Base-by-base conservation (phyloP, 2,797 vertebrate genomes). In the Karalla daura region DNA sequence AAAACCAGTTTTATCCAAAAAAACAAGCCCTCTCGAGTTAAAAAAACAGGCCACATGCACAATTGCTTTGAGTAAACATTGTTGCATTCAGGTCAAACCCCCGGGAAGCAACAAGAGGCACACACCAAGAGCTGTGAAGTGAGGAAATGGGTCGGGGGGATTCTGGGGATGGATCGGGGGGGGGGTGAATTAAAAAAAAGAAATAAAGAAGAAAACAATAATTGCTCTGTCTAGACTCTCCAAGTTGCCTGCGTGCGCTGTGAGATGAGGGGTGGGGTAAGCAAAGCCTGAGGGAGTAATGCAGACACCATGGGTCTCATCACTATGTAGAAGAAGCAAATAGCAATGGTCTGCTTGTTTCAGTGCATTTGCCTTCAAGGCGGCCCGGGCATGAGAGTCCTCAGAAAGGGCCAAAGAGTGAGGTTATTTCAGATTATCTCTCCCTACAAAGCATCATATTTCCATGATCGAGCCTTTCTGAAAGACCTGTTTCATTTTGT, bases 161-260 rank as follows among this genome's bases (percentile, higher is more conserved):
- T 28, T 11, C 7, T 12, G 12, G 1, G 33, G n/a, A n/a, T n/a
- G n/a, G n/a, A n/a, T n/a, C n/a, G n/a, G 5, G 15, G 2, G 28
- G 28, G 28, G 1, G 28, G 2, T 30, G 28, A 30, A 15, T 37
- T 2, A 49, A 25, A 13, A 27, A n/a, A 5, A 49, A 1, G 4
- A 55, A 70, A 55, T 32, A 11, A 25, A 63, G n/a, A 49, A 8
- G n/a, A 70, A 69, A 81, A 88, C 76, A 88, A 81, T 73, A 15
- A 43, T 63, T n/a, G 33, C 56, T 80, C 62, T 87, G 78, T 82
- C 24, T 30, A 24, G 5, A 58, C 15, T 67, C 45, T 64, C 46
- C 50, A 78, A 66, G 53, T 71, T 39, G 53, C 24, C 25, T 63
- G 51, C 30, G 58, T 67, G 55, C 44, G 43, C 37, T 64, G 18